Percentiles rank a stretch among this genome's conserved stretches.
phyloP scores from a whole-genome alignment of 2,113 vertebrate species.

The Plecturocebus donacophilus region DNA sequence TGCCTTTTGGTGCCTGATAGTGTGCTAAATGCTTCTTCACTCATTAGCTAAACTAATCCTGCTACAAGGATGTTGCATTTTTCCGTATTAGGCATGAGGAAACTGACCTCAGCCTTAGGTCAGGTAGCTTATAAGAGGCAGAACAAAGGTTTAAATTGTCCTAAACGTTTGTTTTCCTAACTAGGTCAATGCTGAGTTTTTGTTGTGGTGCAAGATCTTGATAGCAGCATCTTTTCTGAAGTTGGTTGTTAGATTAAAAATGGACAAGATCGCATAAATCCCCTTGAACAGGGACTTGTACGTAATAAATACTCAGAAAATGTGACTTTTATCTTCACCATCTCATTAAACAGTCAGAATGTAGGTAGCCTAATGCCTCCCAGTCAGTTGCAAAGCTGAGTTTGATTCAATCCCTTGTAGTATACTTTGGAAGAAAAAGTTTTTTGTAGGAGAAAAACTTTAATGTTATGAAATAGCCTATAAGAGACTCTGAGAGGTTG shows the following conservation, averaged over 20 bases:
- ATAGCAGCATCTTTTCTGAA: background rate
- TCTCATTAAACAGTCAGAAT: conserved; percentile 34
- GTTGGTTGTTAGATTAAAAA: conserved; percentile 6
- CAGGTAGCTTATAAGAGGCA: background rate
- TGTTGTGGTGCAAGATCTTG: background rate
- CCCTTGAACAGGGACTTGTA: background rate
- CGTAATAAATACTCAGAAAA: background rate
- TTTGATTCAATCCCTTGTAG: conserved; percentile 40
- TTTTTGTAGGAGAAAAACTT: conserved; percentile 48
- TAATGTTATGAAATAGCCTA: conserved; percentile 63
- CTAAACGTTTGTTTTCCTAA: background rate
- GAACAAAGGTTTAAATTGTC: background rate
- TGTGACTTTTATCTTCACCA: background rate
- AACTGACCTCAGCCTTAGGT: background rate
- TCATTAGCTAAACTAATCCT: background rate
- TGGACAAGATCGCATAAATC: background rate
- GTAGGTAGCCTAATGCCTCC: background rate
- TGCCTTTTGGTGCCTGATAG: fast-evolving
- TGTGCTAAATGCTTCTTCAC: background rate
- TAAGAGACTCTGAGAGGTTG: conserved; percentile 40
- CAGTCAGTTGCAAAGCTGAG: conserved; percentile 4
- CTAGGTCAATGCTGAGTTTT: background rate
- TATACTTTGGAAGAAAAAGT: background rate
- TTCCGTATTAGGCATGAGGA: background rate
- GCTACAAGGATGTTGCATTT: background rate